Percentiles rank a stretch among this genome's conserved stretches.
phyloP scores from a whole-genome alignment of 2,888 invertebrate species.

The Oligia strigilis region DNA sequence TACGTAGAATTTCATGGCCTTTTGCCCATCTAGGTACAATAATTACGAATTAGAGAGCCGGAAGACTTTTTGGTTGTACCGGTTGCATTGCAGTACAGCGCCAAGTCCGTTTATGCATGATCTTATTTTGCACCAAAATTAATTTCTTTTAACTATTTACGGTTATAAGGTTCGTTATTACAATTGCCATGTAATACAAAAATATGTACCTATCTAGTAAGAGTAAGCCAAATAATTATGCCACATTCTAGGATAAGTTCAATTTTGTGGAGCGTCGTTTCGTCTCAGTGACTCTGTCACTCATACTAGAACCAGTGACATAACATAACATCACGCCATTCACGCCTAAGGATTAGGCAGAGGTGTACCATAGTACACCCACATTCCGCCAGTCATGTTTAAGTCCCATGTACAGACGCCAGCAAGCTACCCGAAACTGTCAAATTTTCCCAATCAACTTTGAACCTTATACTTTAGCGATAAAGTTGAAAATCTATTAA shows the following conservation, averaged over 20 bases:
- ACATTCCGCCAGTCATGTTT: no score
- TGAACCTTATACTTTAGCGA: no score
- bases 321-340: neutral
- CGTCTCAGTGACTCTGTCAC: neutral
- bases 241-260: neutral
- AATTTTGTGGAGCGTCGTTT: neutral
- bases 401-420: no score
- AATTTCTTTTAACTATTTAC: neutral
- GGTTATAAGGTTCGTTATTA: neutral
- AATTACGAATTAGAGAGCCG: neutral
- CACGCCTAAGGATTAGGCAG: neutral
- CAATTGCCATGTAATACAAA: neutral
- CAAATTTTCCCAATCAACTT: no score
- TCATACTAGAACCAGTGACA: neutral
- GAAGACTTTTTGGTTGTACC: neutral
- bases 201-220: no score
- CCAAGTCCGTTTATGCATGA: slow-evolving; percentile 11
- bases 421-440: no score
- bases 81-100: neutral
- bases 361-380: neutral
- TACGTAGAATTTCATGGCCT: neutral
- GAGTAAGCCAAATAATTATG: neutral
- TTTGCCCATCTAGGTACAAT: neutral
- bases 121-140: neutral
- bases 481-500: no score